Conservation (phyloP, 2,797 vertebrate species). For the Lutra lutra region DNA sequence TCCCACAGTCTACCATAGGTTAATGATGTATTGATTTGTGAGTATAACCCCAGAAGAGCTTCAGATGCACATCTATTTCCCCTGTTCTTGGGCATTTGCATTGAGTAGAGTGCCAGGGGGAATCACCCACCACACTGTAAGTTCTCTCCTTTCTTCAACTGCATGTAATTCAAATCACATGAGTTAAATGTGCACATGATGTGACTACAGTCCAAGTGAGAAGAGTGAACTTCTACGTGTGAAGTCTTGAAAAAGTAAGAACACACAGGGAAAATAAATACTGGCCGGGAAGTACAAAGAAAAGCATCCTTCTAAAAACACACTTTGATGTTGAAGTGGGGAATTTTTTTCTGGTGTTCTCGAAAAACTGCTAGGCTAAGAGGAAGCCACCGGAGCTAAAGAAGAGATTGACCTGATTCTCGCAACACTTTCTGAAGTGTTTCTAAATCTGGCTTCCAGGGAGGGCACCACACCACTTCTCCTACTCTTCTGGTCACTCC, state of each 20-base stretch:
- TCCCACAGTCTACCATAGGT: background rate
- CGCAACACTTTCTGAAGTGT: background rate
- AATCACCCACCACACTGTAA: background rate
- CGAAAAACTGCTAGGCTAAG: constrained; percentile 5
- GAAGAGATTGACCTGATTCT: background rate
- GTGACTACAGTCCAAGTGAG: too few relatives aligned
- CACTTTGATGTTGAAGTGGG: background rate
- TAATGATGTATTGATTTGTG: background rate
- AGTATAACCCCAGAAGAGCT: background rate
- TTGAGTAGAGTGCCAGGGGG: background rate
- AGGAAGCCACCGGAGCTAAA: background rate
- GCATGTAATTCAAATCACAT: background rate
- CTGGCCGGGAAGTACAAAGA: background rate
- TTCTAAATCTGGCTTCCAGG: background rate
- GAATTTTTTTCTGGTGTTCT: background rate
- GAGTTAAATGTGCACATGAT: background rate
- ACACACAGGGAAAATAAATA: background rate
- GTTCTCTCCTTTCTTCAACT: background rate
- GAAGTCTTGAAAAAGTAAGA: background rate
- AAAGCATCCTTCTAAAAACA: background rate
- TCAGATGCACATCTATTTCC: background rate
- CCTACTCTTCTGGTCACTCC: too few relatives aligned
- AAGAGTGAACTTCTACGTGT: background rate
- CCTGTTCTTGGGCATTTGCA: background rate
- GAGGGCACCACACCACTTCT: background rate